Conservation (phyloP, 2,113 vertebrate genomes). For the Azemiops feae region DNA sequence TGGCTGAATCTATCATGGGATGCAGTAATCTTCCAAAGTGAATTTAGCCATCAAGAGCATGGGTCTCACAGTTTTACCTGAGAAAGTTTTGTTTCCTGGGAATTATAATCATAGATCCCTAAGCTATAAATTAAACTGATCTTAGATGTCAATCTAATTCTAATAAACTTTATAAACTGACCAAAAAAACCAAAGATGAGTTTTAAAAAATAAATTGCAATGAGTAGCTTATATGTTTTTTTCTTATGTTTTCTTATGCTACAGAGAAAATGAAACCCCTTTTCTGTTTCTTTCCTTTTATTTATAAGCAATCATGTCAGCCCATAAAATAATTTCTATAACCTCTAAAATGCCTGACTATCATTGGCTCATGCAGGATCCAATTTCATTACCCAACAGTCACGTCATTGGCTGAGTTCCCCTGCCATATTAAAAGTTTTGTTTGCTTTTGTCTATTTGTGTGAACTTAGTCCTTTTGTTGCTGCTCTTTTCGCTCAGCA, state of each 20-base stretch:
- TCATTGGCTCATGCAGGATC: neutral
- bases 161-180: conserved; percentile 18
- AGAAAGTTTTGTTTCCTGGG: neutral
- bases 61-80: neutral
- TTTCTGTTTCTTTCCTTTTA: neutral
- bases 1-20: neutral
- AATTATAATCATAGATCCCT: neutral
- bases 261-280: neutral
- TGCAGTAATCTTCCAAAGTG: neutral
- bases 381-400: neutral
- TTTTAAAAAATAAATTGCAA: neutral
- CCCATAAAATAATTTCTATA: neutral
- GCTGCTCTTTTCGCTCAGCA: neutral
- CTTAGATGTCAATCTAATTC: neutral
- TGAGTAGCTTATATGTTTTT: neutral
- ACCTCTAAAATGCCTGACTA: neutral
- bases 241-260: neutral
- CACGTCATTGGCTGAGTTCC: neutral
- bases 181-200: neutral
- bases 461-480: neutral
- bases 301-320: neutral
- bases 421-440: neutral
- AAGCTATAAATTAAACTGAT: neutral
- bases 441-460: neutral
- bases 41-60: neutral